Evolutionary conservation across 2,797 vertebrate species (phyloP).

Genomic region (Serranus cabrilla): DNA sequence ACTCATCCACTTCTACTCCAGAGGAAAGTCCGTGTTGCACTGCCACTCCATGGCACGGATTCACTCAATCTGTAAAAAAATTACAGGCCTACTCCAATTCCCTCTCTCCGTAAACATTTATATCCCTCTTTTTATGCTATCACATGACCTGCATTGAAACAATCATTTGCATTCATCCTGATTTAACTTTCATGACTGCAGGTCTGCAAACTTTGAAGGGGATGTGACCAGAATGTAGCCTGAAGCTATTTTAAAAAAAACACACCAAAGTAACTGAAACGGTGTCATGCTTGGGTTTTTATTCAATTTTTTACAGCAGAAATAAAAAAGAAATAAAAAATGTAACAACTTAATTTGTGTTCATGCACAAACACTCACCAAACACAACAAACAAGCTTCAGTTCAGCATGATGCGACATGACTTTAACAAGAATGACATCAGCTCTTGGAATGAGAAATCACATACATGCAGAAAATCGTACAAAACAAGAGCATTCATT

Average conservation of each 20-base stretch:
- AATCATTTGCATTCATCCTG: constrained; percentile 21
- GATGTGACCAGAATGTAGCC: neutral
- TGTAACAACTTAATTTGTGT: neutral
- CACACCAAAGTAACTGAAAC: neutral
- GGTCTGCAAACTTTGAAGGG: neutral
- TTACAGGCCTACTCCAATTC: neutral
- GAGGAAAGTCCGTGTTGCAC: neutral
- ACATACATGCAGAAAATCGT: neutral
- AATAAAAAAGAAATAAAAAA: neutral
- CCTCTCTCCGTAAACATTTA: constrained; percentile 3
- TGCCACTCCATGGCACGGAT: neutral
- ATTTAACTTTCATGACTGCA: constrained; percentile 42
- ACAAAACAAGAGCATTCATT: neutral
- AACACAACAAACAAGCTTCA: neutral
- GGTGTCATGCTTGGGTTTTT: neutral
- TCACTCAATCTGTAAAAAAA: too few relatives aligned
- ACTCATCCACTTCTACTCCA: neutral
- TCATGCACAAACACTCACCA: neutral
- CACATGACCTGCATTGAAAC: neutral
- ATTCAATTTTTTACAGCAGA: neutral
- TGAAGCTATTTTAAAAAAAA: neutral
- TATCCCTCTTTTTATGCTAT: neutral
- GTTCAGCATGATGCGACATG: neutral
- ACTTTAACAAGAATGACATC: neutral
- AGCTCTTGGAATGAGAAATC: neutral